Percentiles rank a stretch among this genome's conserved stretches.
Evolutionary conservation across 1,140 invertebrate species (phyloP).

Genomic region (Drosophila elegans): DNA sequence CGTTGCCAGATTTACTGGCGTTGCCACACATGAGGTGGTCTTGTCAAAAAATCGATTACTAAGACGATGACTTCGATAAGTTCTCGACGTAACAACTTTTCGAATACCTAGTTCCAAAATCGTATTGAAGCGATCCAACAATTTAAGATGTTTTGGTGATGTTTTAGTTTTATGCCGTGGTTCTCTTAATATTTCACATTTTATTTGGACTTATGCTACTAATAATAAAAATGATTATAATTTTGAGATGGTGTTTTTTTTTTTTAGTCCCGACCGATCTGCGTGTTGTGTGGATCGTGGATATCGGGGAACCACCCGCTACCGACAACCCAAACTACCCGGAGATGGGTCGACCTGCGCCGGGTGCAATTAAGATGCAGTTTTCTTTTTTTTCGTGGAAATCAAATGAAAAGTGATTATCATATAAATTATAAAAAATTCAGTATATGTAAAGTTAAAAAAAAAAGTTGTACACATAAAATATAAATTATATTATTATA

Average conservation of each 20-base stretch:
- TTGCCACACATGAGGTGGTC: not conserved
- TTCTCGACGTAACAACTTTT: not conserved
- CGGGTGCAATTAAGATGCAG: slow-evolving; percentile 56
- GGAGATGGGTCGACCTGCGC: slow-evolving; percentile 6
- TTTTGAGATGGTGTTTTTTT: slow-evolving; percentile 69
- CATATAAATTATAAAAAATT: slow-evolving; percentile 82
- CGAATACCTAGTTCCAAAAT: not conserved
- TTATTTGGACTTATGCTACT: slow-evolving; percentile 78
- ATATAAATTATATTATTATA: slow-evolving; percentile 84
- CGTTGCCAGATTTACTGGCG: not conserved
- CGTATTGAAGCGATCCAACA: slow-evolving; percentile 1
- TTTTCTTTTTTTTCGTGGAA: slow-evolving; percentile 39
- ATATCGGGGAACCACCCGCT: slow-evolving; percentile 1
- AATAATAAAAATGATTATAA: slow-evolving; percentile 79
- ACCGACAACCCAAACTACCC: slow-evolving; percentile 4
- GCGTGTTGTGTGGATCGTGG: slow-evolving; percentile 4
- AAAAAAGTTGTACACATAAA: slow-evolving; percentile 80
- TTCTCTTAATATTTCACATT: slow-evolving; percentile 80
- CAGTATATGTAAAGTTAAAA: slow-evolving; percentile 80
- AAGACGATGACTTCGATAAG: not conserved
- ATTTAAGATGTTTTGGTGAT: slow-evolving; percentile 7
- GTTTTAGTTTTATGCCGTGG: slow-evolving; percentile 41
- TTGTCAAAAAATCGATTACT: not conserved
- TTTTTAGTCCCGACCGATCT: slow-evolving; percentile 24
- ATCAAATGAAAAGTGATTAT: slow-evolving; percentile 79